phyloP scores from a whole-genome alignment of 2,797 vertebrate genomes.

The Ataeniobius toweri region DNA sequence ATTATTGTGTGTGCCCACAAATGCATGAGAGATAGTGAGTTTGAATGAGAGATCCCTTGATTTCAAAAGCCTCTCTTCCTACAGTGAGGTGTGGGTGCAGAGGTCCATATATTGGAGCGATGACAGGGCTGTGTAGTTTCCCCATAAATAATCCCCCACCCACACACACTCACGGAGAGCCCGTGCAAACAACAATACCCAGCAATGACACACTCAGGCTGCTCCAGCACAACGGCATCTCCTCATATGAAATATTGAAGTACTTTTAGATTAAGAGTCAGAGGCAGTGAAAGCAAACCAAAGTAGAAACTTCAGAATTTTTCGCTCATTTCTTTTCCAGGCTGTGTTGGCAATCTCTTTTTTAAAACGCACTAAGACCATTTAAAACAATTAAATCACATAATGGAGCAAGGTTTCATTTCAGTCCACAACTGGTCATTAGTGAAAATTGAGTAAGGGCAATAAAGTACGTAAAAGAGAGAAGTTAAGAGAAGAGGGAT shows the following conservation, averaged over 20 bases:
- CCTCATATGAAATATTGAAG: slow-evolving; percentile 78
- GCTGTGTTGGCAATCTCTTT: slow-evolving; percentile 30
- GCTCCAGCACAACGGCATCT: slow-evolving; percentile 50
- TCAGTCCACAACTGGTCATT: slow-evolving; percentile 53
- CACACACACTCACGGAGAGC: slow-evolving; percentile 23
- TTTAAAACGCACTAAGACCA: slow-evolving; percentile 28
- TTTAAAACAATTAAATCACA: slow-evolving; percentile 61
- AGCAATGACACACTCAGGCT: slow-evolving; percentile 27
- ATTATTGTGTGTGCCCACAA: slow-evolving; percentile 38
- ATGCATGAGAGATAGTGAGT: slow-evolving; percentile 9
- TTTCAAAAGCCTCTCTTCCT: slow-evolving; percentile 36
- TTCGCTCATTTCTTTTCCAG: slow-evolving; percentile 44
- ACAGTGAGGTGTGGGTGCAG: slow-evolving; percentile 30
- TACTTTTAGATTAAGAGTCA: slow-evolving; percentile 53
- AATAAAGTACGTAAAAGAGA: slow-evolving; percentile 36
- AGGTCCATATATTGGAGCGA: slow-evolving; percentile 64
- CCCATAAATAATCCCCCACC: slow-evolving; percentile 69
- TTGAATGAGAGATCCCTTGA: slow-evolving; percentile 39
- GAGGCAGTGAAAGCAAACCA: slow-evolving; percentile 45
- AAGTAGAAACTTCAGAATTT: slow-evolving; percentile 48
- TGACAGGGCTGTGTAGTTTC: slow-evolving; percentile 62
- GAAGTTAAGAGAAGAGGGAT: slow-evolving; percentile 30
- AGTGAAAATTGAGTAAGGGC: slow-evolving; percentile 49
- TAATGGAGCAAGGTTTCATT: slow-evolving; percentile 56
- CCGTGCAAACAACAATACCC: slow-evolving; percentile 45